These are phyloP conservation scores for Characodon lateralis DNA, from an alignment of 2,797 vertebrate species.

Conservation along the genomic window DNA sequence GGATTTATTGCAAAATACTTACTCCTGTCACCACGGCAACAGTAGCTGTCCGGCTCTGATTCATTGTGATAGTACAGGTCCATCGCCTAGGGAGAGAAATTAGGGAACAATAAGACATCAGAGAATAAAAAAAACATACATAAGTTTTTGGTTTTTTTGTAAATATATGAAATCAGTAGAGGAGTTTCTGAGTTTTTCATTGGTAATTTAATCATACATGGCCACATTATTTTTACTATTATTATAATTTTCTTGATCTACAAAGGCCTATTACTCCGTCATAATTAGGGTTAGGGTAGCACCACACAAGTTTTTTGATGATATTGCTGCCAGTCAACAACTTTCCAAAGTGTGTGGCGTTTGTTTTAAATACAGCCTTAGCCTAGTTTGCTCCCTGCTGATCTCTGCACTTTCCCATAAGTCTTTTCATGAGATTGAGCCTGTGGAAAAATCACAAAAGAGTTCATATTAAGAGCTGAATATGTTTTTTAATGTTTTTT, in stretches of 20 bases:
- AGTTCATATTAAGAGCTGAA: neutral
- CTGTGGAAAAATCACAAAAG: neutral
- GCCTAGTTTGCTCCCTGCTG: conserved; percentile 45
- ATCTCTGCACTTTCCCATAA: conserved; percentile 37
- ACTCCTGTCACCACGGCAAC: conserved; percentile 80
- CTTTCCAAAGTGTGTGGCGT: conserved; percentile 35
- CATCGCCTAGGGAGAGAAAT: conserved; percentile 77
- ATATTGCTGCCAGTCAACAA: conserved; percentile 40
- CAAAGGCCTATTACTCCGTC: too few relatives aligned
- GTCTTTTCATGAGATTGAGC: conserved; percentile 48
- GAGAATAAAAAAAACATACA: too few relatives aligned
- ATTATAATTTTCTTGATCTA: too few relatives aligned
- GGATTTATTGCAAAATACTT: conserved; percentile 62
- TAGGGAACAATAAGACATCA: neutral
- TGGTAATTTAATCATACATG: too few relatives aligned
- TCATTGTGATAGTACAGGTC: conserved; percentile 84
- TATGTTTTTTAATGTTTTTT: neutral
- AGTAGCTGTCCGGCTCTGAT: conserved; percentile 78
- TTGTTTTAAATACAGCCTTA: conserved; percentile 45
- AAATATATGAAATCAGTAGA: too few relatives aligned
- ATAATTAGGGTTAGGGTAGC: neutral
- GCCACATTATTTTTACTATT: too few relatives aligned
- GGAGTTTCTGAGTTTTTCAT: too few relatives aligned
- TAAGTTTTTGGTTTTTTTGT: too few relatives aligned
- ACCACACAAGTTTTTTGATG: neutral